Base-by-base conservation (phyloP, 1,140 invertebrate species). In the Dryas iulia region DNA sequence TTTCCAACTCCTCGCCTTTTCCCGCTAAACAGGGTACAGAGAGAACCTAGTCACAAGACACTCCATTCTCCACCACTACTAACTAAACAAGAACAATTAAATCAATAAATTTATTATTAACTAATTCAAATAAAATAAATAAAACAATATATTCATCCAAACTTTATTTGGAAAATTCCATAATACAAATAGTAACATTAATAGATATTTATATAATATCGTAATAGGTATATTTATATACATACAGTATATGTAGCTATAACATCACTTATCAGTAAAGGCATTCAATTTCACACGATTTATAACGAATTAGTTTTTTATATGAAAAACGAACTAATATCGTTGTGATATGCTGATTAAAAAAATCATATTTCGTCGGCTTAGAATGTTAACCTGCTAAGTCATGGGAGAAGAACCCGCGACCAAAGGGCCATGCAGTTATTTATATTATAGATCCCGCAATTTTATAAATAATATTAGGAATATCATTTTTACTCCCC, bases 121-220 rank as follows among this genome's bases (percentile, higher is more conserved):
- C 5, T 18, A 47, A 18, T 47, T 56, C 10, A 12, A 8, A 8
- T 28, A 21, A 52, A 52, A 8, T 33, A 57, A 67, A 69, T 62
- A 47, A 58, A 62, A 62, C 39, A 62, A 24, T 21, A 30, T 54
- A 57, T 68, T 14, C 62, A 23, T 26, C 62, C 60, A 63, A 69
- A 64, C 26, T 69, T 69, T 66, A 69, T 69, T 69, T 69, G 57
- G 61, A 64, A 69, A 69, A 69, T 59, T n/a, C 35, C 52, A 63
- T 30, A 69, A 54, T 69, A 69, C 52, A 69, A 63, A 69, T 67
- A 60, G 12, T 67, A 68, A 68, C 66, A 24, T 68, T 61, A 24
- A 61, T 61, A 61, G 53, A 68, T 53, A 62, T 62, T 62, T 53
- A 39, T 53, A 52, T 61, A 61, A 61, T 61, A 62, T 61, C 12